Conservation (phyloP, 1,140 invertebrate genomes). For the Theocolax elegans region DNA sequence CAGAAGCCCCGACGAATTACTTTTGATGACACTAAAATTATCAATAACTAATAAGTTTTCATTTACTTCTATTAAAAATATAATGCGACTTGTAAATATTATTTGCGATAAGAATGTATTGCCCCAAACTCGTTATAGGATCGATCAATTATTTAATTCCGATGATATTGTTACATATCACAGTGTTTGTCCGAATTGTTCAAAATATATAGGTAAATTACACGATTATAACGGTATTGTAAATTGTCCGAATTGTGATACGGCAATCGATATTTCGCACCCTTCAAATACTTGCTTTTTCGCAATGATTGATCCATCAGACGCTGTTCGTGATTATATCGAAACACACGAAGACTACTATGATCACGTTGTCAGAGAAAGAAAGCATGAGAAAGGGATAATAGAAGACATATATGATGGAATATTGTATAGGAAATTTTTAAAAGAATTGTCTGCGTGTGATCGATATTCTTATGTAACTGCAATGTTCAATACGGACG, state of each 20-base stretch:
- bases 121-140: conserved; percentile 4
- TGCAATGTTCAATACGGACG: too few relatives aligned
- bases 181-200: conserved; percentile 3
- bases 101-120: not conserved
- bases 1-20: too few relatives aligned
- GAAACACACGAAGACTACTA: not conserved
- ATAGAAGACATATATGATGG: too few relatives aligned
- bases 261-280: not conserved
- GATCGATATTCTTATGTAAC: not conserved
- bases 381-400: conserved; percentile 53
- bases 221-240: not conserved
- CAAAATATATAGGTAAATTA: not conserved
- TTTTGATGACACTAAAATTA: conserved; percentile 15
- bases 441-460: not conserved
- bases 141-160: too few relatives aligned
- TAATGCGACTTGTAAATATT: conserved; percentile 3
- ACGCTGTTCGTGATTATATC: too few relatives aligned
- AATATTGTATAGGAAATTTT: not conserved
- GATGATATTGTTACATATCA: too few relatives aligned
- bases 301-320: not conserved
- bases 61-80: not conserved
- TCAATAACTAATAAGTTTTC: not conserved
- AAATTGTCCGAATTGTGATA: not conserved
- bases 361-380: not conserved
- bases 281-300: not conserved